Evolutionary conservation across 2,113 vertebrate species (phyloP).

Genomic region (Pterocles gutturalis): DNA sequence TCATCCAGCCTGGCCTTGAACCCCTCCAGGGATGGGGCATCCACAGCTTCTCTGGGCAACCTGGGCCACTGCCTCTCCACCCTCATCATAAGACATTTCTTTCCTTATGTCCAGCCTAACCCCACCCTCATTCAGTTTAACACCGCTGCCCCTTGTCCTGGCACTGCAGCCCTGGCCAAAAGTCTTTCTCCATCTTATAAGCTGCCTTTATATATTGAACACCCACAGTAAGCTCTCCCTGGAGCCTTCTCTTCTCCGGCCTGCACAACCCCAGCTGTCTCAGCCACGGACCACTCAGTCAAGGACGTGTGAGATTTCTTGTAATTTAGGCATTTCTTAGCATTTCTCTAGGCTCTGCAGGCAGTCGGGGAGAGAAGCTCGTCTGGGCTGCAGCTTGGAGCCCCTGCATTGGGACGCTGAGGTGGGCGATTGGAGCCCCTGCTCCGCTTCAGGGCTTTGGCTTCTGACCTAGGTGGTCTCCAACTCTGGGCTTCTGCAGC

Average conservation of each 20-base stretch:
- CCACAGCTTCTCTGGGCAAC: too few species aligned
- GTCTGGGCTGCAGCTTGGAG: neutral
- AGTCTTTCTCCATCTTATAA: neutral
- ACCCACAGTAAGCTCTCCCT: neutral
- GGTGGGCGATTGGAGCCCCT: rapidly evolving
- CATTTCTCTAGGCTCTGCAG: neutral
- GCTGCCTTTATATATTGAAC: rapidly evolving
- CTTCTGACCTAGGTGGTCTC: neutral
- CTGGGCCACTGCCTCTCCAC: neutral
- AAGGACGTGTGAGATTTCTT: neutral
- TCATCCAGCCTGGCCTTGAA: too few species aligned
- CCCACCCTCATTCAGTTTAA: too few species aligned
- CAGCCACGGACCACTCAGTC: neutral
- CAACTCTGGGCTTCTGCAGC: neutral
- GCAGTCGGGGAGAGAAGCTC: neutral
- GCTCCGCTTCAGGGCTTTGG: rapidly evolving
- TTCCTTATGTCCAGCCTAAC: neutral
- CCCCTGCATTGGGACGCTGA: neutral
- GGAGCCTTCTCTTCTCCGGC: neutral
- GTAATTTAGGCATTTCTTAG: neutral
- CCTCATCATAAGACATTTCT: rapidly evolving
- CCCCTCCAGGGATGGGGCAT: too few species aligned
- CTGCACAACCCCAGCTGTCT: neutral
- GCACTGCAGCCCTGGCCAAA: neutral
- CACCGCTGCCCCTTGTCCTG: neutral